Evolutionary conservation across 2,113 vertebrate genomes (phyloP), one percentile per base, ranked within the genome.

Genomic region (human): DNA sequence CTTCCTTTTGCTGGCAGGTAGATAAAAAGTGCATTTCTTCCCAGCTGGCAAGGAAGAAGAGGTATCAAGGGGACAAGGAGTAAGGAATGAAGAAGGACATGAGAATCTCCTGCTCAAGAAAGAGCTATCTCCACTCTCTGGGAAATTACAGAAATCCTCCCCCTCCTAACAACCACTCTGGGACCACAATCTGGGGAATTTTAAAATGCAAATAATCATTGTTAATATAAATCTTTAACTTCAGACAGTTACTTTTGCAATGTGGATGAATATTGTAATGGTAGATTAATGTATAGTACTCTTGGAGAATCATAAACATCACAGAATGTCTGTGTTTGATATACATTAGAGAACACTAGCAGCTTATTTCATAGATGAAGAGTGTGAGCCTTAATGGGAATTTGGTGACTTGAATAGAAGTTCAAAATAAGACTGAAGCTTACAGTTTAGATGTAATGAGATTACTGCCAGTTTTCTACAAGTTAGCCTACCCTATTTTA

Each of bases 281-380:
- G n/a, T 1, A 32, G 45, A 43, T 32, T 18, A 25, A 59, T 1
- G 14, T 66, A 35, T 0, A 14, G 2, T 13, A 17, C 32, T 59
- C 68, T n/a, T 17, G 20, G 43, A 40, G 64, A 87, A 50, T 48
- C 80, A 20, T 1, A 16, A 45, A 64, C 52, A 14, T 12, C 45
- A 2, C 11, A 38, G 64, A 43, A 5, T 0, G 6, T 1, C 43
- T 3, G 1, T 0, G 2, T 23, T 25, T 20, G 25, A 12, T 1
- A 55, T 20, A 13, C 57, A 6, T 8, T 2, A 22, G 11, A 61
- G 66, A 64, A 22, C 2, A 5, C 17, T 2, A 50, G 30, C 22
- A 22, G 16, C 38, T 79, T 9, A 10, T 55, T 66, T 50, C 16
- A 43, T 23, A 59, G 25, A 30, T 1, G 3, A 1, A 6, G 27